phyloP scores from a whole-genome alignment of 1,140 invertebrate genomes.

The Temnothorax longispinosus region DNA sequence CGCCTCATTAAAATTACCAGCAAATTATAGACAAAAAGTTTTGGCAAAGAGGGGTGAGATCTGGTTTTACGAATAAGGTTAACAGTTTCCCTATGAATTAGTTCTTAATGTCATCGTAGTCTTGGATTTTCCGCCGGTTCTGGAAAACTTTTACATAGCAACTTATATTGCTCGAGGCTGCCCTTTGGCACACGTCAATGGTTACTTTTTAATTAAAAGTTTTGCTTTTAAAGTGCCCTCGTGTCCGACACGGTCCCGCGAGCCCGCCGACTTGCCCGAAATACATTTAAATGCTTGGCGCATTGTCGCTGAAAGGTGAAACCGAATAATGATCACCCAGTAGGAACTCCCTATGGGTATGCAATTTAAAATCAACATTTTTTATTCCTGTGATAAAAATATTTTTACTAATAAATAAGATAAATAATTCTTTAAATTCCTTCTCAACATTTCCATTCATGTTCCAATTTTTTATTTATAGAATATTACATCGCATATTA shows the following conservation, averaged over 20 bases:
- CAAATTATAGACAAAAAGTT: slow-evolving; percentile 26
- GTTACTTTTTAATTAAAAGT: slow-evolving; percentile 85
- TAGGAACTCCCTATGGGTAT: background rate
- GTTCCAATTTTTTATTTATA: no score
- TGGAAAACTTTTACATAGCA: slow-evolving; percentile 67
- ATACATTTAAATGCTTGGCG: slow-evolving; percentile 9
- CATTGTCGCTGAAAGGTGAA: background rate
- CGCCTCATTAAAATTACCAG: slow-evolving; percentile 17
- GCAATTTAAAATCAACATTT: background rate
- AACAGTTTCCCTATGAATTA: slow-evolving; percentile 23
- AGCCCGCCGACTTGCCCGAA: background rate
- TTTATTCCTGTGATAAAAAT: background rate
- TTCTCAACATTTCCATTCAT: no score
- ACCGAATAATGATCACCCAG: background rate
- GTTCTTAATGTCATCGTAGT: slow-evolving; percentile 21
- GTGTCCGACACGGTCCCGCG: slow-evolving; percentile 8
- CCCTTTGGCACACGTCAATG: slow-evolving; percentile 57
- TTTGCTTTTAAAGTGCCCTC: slow-evolving; percentile 71
- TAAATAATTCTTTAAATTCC: no score
- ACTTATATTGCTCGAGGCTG: slow-evolving; percentile 73
- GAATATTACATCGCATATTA: no score
- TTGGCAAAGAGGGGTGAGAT: background rate
- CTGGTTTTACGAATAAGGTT: slow-evolving; percentile 23
- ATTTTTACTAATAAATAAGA: background rate
- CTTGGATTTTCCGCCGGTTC: slow-evolving; percentile 28